These are phyloP conservation scores for Busseola fusca DNA, from an alignment of 2,888 invertebrate genomes.

Conservation along the genomic window DNA sequence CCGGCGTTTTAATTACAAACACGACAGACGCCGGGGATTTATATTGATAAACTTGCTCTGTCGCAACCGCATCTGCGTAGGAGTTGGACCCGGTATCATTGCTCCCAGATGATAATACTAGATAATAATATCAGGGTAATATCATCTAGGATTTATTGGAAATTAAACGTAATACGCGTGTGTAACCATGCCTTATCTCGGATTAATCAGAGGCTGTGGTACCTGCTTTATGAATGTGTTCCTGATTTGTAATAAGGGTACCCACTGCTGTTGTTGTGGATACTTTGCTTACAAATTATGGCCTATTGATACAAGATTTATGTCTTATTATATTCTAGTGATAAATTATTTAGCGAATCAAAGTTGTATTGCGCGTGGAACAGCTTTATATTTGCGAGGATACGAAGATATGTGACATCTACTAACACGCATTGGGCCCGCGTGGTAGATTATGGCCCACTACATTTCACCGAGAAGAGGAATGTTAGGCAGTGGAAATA, in stretches of 20 bases:
- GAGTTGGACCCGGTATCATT: slow-evolving; percentile 26
- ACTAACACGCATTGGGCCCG: too few relatives aligned
- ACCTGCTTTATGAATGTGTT: slow-evolving; percentile 46
- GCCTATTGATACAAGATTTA: slow-evolving; percentile 33
- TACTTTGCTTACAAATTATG: slow-evolving; percentile 44
- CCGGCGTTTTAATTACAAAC: slow-evolving; percentile 47
- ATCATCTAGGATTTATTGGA: slow-evolving; percentile 45
- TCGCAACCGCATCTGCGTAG: slow-evolving; percentile 27
- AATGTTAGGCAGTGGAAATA: too few relatives aligned
- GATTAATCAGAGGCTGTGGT: slow-evolving; percentile 45
- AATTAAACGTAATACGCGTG: slow-evolving; percentile 44
- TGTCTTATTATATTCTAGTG: neutral
- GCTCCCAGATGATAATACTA: slow-evolving; percentile 47
- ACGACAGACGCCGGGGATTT: slow-evolving; percentile 31
- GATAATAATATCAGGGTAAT: slow-evolving; percentile 51
- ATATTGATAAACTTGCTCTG: slow-evolving; percentile 47
- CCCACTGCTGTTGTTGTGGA: slow-evolving; percentile 15
- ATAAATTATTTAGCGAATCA: slow-evolving; percentile 27
- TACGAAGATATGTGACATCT: too few relatives aligned
- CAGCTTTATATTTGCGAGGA: neutral
- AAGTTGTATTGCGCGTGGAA: slow-evolving; percentile 28
- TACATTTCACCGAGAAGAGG: too few relatives aligned
- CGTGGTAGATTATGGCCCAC: too few relatives aligned
- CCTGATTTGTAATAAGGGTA: slow-evolving; percentile 29
- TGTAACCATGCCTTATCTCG: slow-evolving; percentile 37